Base-by-base conservation (phyloP, 2,888 invertebrate species). In the Teleiodes luculella region DNA sequence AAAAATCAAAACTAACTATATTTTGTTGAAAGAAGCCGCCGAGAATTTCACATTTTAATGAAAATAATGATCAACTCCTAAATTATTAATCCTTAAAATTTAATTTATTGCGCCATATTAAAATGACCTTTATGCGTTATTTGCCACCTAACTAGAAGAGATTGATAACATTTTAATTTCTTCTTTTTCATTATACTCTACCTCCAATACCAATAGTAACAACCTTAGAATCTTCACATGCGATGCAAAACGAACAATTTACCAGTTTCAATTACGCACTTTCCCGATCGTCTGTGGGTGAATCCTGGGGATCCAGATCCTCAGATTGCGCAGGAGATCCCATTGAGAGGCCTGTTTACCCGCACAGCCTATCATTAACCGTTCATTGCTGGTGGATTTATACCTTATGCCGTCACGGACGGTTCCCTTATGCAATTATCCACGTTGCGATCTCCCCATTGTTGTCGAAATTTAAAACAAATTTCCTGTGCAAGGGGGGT, bases 401-500 rank as follows among this genome's bases (percentile, higher is more conserved):
- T 82, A 75, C 78, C 86, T 86, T 83, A 83, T 82, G 74, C 78
- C 86, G 84, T 87, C 83, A 86, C 82, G 85, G 85, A 69, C 69
- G 67, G 78, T 83, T 80, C 80, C 73, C 78, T 78, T 76, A 76
- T 74, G 76, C 81, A 86, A 87, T 87, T 87, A 88, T 86, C 86
- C 78, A 63, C 70, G 70, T 77, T 70, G 75, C 80, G 70, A 88
- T 89, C 86, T 86, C 80, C 80, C 87, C 87, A 89, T 88, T 89
- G 88, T 89, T 87, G 86, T 86, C 80, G 86, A 89, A 87, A 85
- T 87, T 88, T 86, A 83, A 89, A 89, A 88, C 88, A 88, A 88
- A 88, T 89, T 88, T 86, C 85, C 85, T 84, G 82, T 80, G 73
- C 77, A 76, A 79, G 83, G 84, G 83, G 80, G 87, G 88, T 84